These are phyloP conservation scores for Amphipoea lucens DNA, from an alignment of 2,888 invertebrate genomes.

Conservation along the genomic window DNA sequence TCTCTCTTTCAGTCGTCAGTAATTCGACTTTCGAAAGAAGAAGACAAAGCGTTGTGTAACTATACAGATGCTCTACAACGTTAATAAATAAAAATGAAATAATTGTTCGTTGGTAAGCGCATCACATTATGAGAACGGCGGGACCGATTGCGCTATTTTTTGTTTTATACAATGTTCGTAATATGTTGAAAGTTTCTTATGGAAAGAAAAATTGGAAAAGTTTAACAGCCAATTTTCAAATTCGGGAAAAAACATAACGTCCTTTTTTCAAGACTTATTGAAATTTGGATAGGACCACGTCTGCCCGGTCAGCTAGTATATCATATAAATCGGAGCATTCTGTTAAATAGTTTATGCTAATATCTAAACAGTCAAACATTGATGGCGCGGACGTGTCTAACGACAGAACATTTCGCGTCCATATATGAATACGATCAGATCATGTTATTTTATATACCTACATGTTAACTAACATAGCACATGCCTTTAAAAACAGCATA, in stretches of 20 bases:
- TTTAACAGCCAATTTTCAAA: background rate
- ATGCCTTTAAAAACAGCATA: background rate
- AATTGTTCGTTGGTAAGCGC: background rate
- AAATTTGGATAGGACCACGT: background rate
- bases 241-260: background rate
- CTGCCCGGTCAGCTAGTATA: background rate
- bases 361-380: background rate
- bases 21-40: too few species aligned
- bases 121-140: background rate
- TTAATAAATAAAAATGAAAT: background rate
- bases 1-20: too few species aligned
- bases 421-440: background rate
- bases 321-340: background rate
- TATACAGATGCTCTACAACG: background rate
- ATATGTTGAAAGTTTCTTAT: background rate
- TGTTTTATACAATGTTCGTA: background rate
- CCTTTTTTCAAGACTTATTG: background rate
- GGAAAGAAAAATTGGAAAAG: background rate
- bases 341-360: background rate
- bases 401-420: background rate
- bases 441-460: background rate
- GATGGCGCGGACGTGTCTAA: constrained; percentile 16
- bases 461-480: background rate
- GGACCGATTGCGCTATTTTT: background rate
- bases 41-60: too few species aligned